Percentiles rank a stretch among this genome's conserved stretches.
These are phyloP conservation scores for Neoniphon sammara DNA, from an alignment of 2,797 vertebrate species.

Conservation along the genomic window DNA sequence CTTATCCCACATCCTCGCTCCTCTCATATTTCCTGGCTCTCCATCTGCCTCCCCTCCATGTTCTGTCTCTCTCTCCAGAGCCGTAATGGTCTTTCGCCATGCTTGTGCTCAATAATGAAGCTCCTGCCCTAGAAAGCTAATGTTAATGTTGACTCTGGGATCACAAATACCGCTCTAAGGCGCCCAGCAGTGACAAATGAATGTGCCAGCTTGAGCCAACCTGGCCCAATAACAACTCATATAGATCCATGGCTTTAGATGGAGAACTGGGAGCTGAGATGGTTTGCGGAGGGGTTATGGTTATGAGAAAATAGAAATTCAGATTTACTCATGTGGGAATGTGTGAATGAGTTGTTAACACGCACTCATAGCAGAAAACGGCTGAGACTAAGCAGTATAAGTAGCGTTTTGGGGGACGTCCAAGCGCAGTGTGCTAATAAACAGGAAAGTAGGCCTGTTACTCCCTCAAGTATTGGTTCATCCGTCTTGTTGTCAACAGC, in stretches of 20 bases:
- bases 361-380: slow-evolving; percentile 14
- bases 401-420: slow-evolving; percentile 32
- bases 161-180: slow-evolving; percentile 60
- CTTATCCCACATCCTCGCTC: slow-evolving; percentile 49
- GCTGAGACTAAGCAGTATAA: neutral
- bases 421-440: slow-evolving; percentile 57
- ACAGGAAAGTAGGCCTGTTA: slow-evolving; percentile 44
- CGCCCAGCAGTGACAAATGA: slow-evolving; percentile 63
- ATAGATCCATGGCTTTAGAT: slow-evolving; percentile 32
- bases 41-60: slow-evolving; percentile 43
- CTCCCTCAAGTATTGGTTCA: slow-evolving; percentile 57
- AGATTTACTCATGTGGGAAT: slow-evolving; percentile 24
- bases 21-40: slow-evolving; percentile 45
- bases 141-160: slow-evolving; percentile 74
- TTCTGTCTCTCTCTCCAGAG: slow-evolving; percentile 39
- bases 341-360: slow-evolving; percentile 31
- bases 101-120: slow-evolving; percentile 66
- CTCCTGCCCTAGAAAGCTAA: slow-evolving; percentile 68
- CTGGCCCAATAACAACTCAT: slow-evolving; percentile 50
- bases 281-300: slow-evolving; percentile 36
- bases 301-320: slow-evolving; percentile 31
- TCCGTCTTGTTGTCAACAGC: slow-evolving; percentile 72
- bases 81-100: slow-evolving; percentile 67
- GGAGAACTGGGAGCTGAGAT: slow-evolving; percentile 16
- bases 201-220: slow-evolving; percentile 40